These are phyloP conservation scores for Stigmatopora argus DNA, from an alignment of 2,113 vertebrate genomes.

Conservation along the genomic window DNA sequence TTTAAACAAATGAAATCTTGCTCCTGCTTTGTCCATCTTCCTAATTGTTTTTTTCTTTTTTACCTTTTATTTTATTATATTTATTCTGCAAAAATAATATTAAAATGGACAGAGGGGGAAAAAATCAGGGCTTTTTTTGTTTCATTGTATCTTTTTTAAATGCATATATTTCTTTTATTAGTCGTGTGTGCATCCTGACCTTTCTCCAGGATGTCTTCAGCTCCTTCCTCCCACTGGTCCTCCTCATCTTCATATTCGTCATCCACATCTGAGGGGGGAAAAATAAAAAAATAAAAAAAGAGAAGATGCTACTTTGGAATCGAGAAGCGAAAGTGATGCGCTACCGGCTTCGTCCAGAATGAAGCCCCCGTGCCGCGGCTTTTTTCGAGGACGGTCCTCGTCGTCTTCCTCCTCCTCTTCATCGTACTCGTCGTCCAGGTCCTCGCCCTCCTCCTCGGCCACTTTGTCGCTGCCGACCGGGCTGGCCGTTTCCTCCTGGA, in stretches of 20 bases:
- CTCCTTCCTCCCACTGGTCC: slow-evolving; percentile 88
- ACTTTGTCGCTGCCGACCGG: slow-evolving; percentile 81
- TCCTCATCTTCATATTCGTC: slow-evolving; percentile 95
- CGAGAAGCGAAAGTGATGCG: background rate
- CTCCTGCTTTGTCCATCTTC: too few relatives aligned
- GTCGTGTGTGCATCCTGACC: slow-evolving; percentile 61
- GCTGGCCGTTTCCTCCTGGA: slow-evolving; percentile 76
- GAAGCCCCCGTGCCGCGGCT: slow-evolving; percentile 82
- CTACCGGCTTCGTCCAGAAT: slow-evolving; percentile 90
- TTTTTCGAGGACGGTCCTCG: slow-evolving; percentile 85
- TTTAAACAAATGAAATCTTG: too few relatives aligned
- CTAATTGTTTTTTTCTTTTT: too few relatives aligned
- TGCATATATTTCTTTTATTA: background rate
- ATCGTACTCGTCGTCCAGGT: slow-evolving; percentile 78
- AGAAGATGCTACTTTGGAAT: background rate
- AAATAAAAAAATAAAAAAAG: background rate
- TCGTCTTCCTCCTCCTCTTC: slow-evolving; percentile 90
- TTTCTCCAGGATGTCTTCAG: slow-evolving; percentile 89
- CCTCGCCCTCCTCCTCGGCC: slow-evolving; percentile 82
- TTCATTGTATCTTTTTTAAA: background rate
- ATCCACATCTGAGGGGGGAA: slow-evolving; percentile 76
- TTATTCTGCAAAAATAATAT: too few relatives aligned
- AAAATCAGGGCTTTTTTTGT: too few relatives aligned
- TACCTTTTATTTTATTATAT: too few relatives aligned
- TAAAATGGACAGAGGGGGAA: too few relatives aligned